phyloP scores from a whole-genome alignment of 2,113 vertebrate species.

The Heliornis fulica region DNA sequence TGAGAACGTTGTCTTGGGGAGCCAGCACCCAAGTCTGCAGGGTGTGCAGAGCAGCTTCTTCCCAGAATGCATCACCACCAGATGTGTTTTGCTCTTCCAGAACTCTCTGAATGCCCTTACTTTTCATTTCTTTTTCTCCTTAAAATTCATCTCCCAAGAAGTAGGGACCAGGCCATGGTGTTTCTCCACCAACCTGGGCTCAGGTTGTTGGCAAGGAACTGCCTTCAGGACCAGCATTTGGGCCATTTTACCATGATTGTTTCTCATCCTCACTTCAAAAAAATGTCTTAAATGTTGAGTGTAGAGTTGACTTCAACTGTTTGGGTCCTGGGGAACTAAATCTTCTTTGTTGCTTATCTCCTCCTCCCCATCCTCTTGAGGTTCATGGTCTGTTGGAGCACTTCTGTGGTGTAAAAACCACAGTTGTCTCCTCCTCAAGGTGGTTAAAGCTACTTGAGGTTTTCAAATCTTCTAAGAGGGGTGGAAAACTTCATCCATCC shows the following conservation, averaged over 20 bases:
- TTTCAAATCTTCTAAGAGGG: neutral
- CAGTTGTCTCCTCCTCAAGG: neutral
- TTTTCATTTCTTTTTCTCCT: no score
- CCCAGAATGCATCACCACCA: no score
- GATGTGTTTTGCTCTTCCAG: fast-evolving
- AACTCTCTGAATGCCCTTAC: neutral
- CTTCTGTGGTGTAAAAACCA: neutral
- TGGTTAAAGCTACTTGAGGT: neutral
- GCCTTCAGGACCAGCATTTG: neutral
- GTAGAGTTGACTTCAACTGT: neutral
- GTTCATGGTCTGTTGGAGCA: neutral
- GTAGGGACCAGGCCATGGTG: fast-evolving
- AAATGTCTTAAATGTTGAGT: neutral
- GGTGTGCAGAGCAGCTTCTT: neutral
- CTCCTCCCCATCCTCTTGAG: neutral
- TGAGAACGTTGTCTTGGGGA: fast-evolving
- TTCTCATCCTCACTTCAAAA: neutral
- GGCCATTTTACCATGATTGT: neutral
- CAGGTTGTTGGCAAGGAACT: neutral
- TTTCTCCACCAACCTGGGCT: neutral
- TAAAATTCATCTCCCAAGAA: neutral
- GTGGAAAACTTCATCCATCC: neutral
- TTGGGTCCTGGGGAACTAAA: neutral
- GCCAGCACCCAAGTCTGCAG: neutral
- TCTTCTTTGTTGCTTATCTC: neutral